Conservation (phyloP, 2,888 invertebrate species). For the Chirona hameri region DNA sequence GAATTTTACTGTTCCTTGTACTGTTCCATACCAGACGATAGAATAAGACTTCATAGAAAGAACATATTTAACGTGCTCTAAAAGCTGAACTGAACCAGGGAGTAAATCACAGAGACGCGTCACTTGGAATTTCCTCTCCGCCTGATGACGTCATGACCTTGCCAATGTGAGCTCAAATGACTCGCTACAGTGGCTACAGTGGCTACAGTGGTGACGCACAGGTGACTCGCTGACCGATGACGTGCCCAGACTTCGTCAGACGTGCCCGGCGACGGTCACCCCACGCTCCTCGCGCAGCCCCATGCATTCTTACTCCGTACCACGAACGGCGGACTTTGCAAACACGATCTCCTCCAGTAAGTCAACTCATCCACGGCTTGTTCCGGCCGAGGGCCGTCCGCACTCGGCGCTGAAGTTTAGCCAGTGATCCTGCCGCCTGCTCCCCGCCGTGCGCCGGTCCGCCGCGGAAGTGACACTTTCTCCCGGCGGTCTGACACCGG, state of each 20-base stretch:
- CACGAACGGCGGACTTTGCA: background rate
- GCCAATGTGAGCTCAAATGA: background rate
- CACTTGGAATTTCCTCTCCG: background rate
- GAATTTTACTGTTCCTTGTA: too few relatives aligned
- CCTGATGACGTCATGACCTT: background rate
- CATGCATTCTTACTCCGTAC: background rate
- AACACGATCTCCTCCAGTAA: too few relatives aligned
- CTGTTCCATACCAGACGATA: too few relatives aligned
- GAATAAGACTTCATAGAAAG: too few relatives aligned
- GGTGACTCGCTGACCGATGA: background rate
- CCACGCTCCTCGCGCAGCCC: background rate
- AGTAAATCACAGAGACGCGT: too few relatives aligned
- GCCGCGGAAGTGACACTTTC: constrained; percentile 2
- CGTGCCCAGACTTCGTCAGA: background rate
- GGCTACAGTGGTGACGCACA: too few relatives aligned
- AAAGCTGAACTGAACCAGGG: too few relatives aligned
- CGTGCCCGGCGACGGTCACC: background rate
- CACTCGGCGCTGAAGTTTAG: background rate
- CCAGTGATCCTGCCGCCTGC: background rate
- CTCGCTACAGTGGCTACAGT: background rate
- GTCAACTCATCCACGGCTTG: too few relatives aligned
- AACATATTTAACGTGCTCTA: too few relatives aligned
- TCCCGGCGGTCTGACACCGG: background rate
- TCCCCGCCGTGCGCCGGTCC: background rate
- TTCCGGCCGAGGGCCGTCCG: background rate